These are phyloP conservation scores for Bungarus multicinctus DNA, from an alignment of 2,113 vertebrate species.

Conservation along the genomic window DNA sequence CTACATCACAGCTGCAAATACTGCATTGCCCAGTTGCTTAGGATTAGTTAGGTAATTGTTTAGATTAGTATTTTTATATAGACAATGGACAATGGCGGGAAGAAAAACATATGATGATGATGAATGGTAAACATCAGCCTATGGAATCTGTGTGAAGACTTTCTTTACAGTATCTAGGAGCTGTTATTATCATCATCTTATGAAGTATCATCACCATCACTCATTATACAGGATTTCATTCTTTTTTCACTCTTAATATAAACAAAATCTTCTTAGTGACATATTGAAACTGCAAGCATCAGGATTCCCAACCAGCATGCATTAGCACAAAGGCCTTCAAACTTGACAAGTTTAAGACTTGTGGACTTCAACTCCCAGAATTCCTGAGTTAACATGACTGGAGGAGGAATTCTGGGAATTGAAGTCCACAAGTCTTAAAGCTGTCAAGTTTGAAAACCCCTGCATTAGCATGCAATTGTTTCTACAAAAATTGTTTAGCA, in stretches of 20 bases:
- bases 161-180: background rate
- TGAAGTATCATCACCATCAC: background rate
- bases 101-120: background rate
- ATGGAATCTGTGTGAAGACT: background rate
- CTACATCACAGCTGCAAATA: slow-evolving; percentile 3
- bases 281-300: background rate
- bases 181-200: background rate
- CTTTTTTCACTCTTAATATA: background rate
- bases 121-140: background rate
- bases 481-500: background rate
- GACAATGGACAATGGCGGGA: background rate
- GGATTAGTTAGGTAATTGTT: background rate
- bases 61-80: background rate
- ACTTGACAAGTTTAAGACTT: no score
- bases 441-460: no score
- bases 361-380: no score
- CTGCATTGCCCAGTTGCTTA: background rate
- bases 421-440: no score
- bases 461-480: background rate
- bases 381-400: no score
- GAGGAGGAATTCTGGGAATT: no score
- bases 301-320: background rate
- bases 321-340: background rate
- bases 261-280: background rate
- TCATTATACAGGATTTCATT: background rate